Evolutionary conservation across 2,888 invertebrate species (phyloP).

Genomic region (Lissocephala sabroskyi): DNA sequence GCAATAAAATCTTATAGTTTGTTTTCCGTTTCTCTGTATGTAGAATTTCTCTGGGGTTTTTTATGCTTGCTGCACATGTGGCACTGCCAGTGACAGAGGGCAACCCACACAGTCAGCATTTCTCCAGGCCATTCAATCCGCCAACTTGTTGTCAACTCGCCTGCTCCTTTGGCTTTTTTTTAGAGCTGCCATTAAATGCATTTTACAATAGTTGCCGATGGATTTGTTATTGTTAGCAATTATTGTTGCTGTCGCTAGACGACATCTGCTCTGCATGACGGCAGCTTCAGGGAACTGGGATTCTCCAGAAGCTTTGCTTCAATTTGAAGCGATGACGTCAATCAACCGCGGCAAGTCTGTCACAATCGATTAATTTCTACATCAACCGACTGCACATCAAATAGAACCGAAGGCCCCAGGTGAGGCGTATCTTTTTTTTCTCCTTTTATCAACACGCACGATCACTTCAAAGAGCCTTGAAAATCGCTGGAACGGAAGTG

Average conservation of each 20-base stretch:
- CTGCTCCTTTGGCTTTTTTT: constrained; percentile 15
- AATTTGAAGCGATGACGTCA: constrained; percentile 59
- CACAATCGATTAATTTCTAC: constrained; percentile 62
- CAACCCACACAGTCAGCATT: too few species aligned
- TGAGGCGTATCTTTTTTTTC: constrained; percentile 39
- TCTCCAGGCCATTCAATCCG: too few species aligned
- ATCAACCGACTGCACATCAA: constrained; percentile 51
- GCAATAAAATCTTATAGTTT: constrained; percentile 62
- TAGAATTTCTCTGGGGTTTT: constrained; percentile 1
- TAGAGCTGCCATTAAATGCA: constrained; percentile 50
- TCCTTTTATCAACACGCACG: constrained; percentile 60
- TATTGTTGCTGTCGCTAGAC: constrained; percentile 14
- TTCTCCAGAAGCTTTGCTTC: constrained; percentile 20
- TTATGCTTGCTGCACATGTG: constrained; percentile 45
- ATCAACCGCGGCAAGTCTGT: constrained; percentile 48
- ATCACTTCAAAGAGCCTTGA: constrained; percentile 51
- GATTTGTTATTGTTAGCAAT: constrained; percentile 60
- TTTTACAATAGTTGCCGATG: constrained; percentile 55
- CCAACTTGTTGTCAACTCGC: constrained; percentile 43
- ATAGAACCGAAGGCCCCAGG: constrained; percentile 30
- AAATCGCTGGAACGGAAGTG: constrained; percentile 55
- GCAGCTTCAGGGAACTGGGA: constrained; percentile 30
- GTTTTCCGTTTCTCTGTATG: constrained; percentile 30
- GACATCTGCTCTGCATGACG: constrained; percentile 53
- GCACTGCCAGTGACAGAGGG: constrained; percentile 50